A percentile compares a stretch with the other conserved stretches of the same genome.
These are phyloP conservation scores for Mus spicilegus DNA, from an alignment of 2,113 vertebrate genomes.

Conservation along the genomic window DNA sequence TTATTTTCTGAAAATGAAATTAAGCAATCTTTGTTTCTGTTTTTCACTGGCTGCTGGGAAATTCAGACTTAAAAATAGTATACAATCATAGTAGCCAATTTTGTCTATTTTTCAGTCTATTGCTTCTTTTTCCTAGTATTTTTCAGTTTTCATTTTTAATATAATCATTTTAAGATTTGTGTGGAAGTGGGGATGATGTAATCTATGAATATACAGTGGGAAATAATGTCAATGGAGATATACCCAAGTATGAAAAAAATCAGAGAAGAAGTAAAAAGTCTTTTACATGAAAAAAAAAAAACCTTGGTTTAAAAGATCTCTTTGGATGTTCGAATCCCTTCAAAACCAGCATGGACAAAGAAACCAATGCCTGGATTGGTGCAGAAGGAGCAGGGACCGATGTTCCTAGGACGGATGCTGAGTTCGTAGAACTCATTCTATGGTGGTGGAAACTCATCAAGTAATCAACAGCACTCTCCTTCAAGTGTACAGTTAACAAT, in stretches of 20 bases:
- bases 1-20: conserved; percentile 26
- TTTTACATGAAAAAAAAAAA: neutral
- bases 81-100: neutral
- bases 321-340: neutral
- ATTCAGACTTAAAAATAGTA: neutral
- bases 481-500: neutral
- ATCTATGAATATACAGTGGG: neutral
- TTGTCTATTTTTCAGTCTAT: neutral
- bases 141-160: conserved; percentile 1
- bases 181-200: neutral
- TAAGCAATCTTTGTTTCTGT: conserved; percentile 15
- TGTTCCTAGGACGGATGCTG: neutral
- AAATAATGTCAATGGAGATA: neutral
- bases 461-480: neutral
- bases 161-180: neutral
- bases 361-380: neutral
- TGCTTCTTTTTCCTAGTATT: neutral
- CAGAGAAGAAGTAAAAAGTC: neutral
- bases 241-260: neutral
- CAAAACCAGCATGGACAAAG: neutral
- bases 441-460: neutral
- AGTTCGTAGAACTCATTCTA: neutral
- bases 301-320: neutral
- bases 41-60: neutral
- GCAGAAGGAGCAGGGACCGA: neutral